Percentiles rank a stretch among this genome's conserved stretches.
phyloP scores from a whole-genome alignment of 2,113 vertebrate genomes.

The Gnathonemus echidnorhynchus region DNA sequence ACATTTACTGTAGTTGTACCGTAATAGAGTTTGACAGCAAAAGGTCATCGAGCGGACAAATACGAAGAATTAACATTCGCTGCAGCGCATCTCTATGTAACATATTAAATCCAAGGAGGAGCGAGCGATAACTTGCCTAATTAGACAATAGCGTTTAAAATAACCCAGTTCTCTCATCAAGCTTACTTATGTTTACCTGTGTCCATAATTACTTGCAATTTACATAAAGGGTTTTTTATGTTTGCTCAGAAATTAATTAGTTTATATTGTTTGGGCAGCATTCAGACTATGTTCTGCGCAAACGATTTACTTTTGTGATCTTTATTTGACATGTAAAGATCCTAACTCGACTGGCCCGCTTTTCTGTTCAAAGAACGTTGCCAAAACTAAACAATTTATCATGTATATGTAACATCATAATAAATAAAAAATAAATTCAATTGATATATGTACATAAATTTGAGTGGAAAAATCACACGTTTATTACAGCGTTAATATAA shows the following conservation, averaged over 20 bases:
- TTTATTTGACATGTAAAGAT: not conserved
- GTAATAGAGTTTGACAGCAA: constrained; percentile 56
- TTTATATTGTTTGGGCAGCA: not conserved
- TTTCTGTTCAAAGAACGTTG: not conserved
- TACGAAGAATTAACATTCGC: not conserved
- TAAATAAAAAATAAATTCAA: not conserved
- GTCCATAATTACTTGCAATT: not conserved
- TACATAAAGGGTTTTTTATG: not conserved
- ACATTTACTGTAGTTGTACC: constrained; percentile 31
- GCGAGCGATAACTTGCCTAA: not conserved
- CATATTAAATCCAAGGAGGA: not conserved
- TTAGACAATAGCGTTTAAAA: not conserved
- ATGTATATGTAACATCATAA: not conserved
- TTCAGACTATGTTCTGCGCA: not conserved
- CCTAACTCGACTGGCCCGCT: not conserved
- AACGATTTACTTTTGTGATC: not conserved
- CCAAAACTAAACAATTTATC: not conserved
- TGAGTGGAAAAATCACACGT: not conserved
- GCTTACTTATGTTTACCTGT: not conserved
- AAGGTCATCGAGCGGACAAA: constrained; percentile 51
- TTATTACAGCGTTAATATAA: not conserved
- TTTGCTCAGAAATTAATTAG: not conserved
- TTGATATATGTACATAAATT: not conserved
- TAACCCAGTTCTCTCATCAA: not conserved
- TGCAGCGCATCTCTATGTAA: not conserved